Percentiles rank a stretch among this genome's conserved stretches.
Conservation (phyloP, 2,888 invertebrate genomes). For the Drosophila birchii region DNA sequence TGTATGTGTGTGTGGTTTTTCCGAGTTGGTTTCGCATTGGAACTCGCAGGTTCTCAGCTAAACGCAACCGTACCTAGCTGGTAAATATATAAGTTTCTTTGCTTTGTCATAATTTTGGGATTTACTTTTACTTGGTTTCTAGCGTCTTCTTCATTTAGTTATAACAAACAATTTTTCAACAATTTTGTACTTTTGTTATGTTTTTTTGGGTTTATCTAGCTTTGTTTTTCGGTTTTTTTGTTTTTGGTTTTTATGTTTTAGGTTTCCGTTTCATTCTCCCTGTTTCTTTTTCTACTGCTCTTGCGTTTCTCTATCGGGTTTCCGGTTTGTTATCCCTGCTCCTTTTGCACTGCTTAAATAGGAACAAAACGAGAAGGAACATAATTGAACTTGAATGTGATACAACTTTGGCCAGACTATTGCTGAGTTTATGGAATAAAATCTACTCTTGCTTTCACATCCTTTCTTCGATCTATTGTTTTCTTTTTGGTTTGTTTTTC, state of each 20-base stretch:
- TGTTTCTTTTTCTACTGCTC: slow-evolving; percentile 32
- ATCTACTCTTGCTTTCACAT: slow-evolving; percentile 22
- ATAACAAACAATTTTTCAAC: slow-evolving; percentile 71
- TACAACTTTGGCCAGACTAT: slow-evolving; percentile 75
- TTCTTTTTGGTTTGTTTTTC: slow-evolving; percentile 45
- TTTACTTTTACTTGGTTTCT: slow-evolving; percentile 15
- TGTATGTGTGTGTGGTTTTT: slow-evolving; percentile 5
- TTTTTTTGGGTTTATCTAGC: slow-evolving; percentile 44
- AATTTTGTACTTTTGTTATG: slow-evolving; percentile 69
- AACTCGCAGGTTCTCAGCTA: slow-evolving; percentile 16
- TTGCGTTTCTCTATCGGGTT: slow-evolving; percentile 28
- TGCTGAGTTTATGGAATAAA: slow-evolving; percentile 58
- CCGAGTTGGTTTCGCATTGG: slow-evolving; percentile 15
- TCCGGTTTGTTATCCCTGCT: slow-evolving; percentile 22
- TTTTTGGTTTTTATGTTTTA: slow-evolving; percentile 9
- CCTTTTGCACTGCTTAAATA: slow-evolving; percentile 57
- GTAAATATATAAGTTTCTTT: slow-evolving; percentile 18
- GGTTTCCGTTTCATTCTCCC: slow-evolving; percentile 44
- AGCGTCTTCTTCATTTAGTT: slow-evolving; percentile 41
- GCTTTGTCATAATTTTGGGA: slow-evolving; percentile 36
- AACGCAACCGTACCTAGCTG: slow-evolving; percentile 40
- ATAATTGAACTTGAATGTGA: slow-evolving; percentile 76
- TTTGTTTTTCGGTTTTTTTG: slow-evolving; percentile 46
- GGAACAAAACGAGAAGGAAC: slow-evolving; percentile 79
- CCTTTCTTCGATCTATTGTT: slow-evolving; percentile 33